A percentile compares a stretch with the other conserved stretches of the same genome.
These are phyloP conservation scores for Grantiella picta DNA, from an alignment of 2,113 vertebrate species.

Conservation along the genomic window DNA sequence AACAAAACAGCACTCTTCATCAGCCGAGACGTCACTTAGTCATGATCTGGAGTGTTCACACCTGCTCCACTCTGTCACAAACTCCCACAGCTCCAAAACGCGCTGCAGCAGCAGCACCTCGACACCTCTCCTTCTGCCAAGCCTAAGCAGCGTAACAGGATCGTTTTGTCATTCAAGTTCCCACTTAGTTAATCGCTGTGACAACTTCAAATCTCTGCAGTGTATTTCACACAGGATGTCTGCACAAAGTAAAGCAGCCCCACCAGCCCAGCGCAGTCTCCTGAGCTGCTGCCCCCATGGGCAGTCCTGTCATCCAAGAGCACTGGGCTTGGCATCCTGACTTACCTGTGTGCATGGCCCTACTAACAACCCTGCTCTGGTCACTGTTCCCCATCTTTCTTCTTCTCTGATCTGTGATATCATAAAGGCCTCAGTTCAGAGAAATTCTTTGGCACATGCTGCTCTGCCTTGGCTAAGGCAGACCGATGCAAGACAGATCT, in stretches of 20 bases:
- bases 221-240: neutral
- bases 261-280: neutral
- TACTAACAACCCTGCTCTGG: neutral
- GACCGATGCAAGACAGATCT: neutral
- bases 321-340: neutral
- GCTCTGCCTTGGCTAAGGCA: neutral
- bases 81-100: neutral
- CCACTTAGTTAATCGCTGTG: neutral
- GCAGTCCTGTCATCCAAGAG: neutral
- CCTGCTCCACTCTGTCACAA: neutral
- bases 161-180: neutral
- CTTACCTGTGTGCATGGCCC: neutral
- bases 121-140: constrained; percentile 16
- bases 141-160: neutral
- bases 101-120: constrained; percentile 4
- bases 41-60: constrained; percentile 40
- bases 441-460: neutral
- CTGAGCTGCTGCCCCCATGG: neutral
- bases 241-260: neutral
- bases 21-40: constrained; percentile 26
- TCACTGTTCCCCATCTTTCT: neutral
- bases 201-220: neutral
- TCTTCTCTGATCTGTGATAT: neutral
- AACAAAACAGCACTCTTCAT: constrained; percentile 5
- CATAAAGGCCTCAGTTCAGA: neutral